These are phyloP conservation scores for Melinaea menophilus DNA, from an alignment of 2,888 invertebrate genomes.

Conservation along the genomic window DNA sequence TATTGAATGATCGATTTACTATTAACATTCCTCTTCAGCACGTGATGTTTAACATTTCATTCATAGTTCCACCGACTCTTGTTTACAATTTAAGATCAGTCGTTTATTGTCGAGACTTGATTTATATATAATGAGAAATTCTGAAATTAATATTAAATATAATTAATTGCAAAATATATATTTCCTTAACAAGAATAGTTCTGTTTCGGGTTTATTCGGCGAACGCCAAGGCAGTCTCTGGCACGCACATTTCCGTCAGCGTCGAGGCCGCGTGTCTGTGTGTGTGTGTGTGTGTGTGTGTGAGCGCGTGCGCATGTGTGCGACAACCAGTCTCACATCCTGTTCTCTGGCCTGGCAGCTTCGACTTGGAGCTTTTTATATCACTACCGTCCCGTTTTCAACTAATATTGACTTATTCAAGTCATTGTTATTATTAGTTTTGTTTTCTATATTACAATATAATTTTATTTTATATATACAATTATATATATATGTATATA, in stretches of 20 bases:
- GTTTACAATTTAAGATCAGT: not conserved
- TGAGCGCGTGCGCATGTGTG: slow-evolving; percentile 56
- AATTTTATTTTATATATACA: not conserved
- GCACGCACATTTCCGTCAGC: slow-evolving; percentile 75
- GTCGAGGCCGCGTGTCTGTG: slow-evolving; percentile 63
- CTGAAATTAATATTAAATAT: not conserved
- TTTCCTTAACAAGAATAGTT: slow-evolving; percentile 28
- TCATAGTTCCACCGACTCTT: slow-evolving; percentile 40
- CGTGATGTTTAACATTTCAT: slow-evolving; percentile 63
- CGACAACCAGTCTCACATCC: slow-evolving; percentile 77
- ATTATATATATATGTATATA: not conserved
- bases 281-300: slow-evolving; percentile 55
- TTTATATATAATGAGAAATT: not conserved
- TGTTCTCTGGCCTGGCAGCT: slow-evolving; percentile 74
- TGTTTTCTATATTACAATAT: not conserved
- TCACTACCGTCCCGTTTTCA: slow-evolving; percentile 51
- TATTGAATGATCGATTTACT: slow-evolving; percentile 69
- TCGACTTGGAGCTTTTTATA: slow-evolving; percentile 73
- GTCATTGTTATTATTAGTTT: not conserved
- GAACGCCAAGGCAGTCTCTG: slow-evolving; percentile 41
- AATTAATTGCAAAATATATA: slow-evolving; percentile 1
- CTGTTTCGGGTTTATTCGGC: slow-evolving; percentile 39
- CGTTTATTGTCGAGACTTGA: no score
- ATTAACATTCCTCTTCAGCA: slow-evolving; percentile 63
- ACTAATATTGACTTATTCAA: slow-evolving; percentile 25